Base-by-base conservation (phyloP, 2,797 vertebrate genomes). In the Diplodus sargus region DNA sequence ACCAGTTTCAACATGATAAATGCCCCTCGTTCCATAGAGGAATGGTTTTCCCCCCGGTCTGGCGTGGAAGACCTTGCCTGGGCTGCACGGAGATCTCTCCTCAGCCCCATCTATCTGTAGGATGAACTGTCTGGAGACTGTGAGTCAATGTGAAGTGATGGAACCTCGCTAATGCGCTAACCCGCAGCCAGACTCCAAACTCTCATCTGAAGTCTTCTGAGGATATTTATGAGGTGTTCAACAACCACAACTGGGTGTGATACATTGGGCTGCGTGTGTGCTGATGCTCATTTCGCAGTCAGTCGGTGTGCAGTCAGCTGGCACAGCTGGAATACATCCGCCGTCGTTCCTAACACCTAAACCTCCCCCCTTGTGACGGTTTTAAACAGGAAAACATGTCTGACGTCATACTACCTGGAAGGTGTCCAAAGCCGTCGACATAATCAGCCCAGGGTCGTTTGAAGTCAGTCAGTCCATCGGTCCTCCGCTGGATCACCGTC, bases 401-500 rank as follows among this genome's bases (percentile, higher is more conserved):
- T 51, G 17, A 30, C 10, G 30, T 53, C 45, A 42, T 49, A 30
- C 81, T 91, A 98, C 97, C 97, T 96, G 95, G 94, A 67, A 98
- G 95, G 66, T 97, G 94, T 51, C 97, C 97, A 93, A 98, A 98
- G 90, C 97, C 97, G 86, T 97, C 96, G 65, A 92, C 82, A 79
- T 98, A 97, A 81, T 96, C 95, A 74, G 95, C 94, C 97, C 97
- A 98, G 6, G 94, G 86, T 76, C 96, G 96, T 80, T 96, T 97
- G 85, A 98, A 98, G 79, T 95, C 95, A 83, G 94, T 94, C 0
- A 95, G 64, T 57, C 97, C 97, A 23, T 96, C 95, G 5, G 90
- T 95, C 89, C 97, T 96, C 87, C 96, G 96, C 82, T 98, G 97
- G 89, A 98, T 91, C 80, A 97, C 95, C 0, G 97, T 97, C 97